A percentile compares a stretch with the other conserved stretches of the same genome.
phyloP scores from a whole-genome alignment of 2,113 vertebrate species.

The Ia io region DNA sequence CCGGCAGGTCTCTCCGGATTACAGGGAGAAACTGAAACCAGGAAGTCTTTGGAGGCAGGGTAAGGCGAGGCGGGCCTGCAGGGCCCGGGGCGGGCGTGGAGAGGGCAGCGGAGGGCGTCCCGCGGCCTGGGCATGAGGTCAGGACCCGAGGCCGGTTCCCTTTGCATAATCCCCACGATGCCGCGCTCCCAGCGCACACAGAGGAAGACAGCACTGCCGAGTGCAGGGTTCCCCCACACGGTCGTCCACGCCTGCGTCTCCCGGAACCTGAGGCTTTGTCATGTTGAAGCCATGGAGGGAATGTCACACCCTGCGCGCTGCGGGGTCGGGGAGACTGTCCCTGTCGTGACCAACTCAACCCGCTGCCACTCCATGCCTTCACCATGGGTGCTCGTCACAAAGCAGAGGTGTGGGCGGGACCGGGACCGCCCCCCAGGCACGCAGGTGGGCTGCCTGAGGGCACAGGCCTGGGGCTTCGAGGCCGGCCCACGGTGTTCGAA shows the following conservation, averaged over 20 bases:
- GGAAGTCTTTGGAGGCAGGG: not conserved
- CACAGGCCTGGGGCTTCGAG: not conserved
- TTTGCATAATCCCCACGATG: accelerated
- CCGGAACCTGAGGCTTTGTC: accelerated
- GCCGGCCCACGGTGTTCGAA: accelerated
- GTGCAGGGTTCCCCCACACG: not conserved
- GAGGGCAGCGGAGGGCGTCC: not conserved
- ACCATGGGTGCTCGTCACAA: too few species aligned
- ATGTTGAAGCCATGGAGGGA: not conserved
- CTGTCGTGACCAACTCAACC: not conserved
- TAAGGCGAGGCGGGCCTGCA: accelerated
- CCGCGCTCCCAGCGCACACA: accelerated
- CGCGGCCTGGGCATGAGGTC: not conserved
- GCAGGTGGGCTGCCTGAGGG: too few species aligned
- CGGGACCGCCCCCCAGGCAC: too few species aligned
- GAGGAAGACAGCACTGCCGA: accelerated
- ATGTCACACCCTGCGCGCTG: accelerated
- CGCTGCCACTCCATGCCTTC: not conserved
- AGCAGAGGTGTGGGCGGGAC: too few species aligned
- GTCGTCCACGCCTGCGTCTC: accelerated
- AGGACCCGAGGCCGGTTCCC: not conserved
- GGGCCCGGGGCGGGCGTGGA: not conserved
- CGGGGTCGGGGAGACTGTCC: accelerated
- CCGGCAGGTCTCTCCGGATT: not conserved
- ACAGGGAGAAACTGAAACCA: not conserved